phyloP scores from a whole-genome alignment of 2,888 invertebrate species.

The Harmothoe impar region DNA sequence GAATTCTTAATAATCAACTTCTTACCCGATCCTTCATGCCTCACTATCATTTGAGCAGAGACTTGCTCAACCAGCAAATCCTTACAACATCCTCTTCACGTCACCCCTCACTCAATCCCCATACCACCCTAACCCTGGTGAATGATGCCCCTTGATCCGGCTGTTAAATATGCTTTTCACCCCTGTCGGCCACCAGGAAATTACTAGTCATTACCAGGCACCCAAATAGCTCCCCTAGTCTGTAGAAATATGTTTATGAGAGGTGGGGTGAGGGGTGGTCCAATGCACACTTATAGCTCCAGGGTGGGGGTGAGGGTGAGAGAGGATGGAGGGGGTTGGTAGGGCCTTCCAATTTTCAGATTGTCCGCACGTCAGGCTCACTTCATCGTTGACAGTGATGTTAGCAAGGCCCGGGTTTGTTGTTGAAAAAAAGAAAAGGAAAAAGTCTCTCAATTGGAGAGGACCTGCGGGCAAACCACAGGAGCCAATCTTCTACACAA shows the following conservation, averaged over 20 bases:
- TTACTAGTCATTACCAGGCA: not conserved
- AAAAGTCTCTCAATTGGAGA: not conserved
- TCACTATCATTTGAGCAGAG: too few species aligned
- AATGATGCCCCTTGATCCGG: not conserved
- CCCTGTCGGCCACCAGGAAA: not conserved
- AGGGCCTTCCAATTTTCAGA: not conserved
- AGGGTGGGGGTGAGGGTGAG: not conserved
- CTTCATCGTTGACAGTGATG: not conserved
- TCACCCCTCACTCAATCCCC: not conserved
- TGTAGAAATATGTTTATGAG: not conserved
- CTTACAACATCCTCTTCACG: not conserved
- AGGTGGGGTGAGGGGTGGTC: not conserved
- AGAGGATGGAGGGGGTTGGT: not conserved
- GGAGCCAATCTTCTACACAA: constrained; percentile 1
- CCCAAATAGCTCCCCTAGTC: not conserved
- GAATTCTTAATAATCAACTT: too few species aligned
- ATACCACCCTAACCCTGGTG: not conserved
- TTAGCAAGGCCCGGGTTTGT: too few species aligned
- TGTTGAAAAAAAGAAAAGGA: not conserved
- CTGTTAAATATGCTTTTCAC: not conserved
- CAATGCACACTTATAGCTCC: not conserved
- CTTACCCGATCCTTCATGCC: too few species aligned
- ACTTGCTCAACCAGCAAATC: too few species aligned
- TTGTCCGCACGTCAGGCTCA: not conserved
- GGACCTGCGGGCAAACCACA: not conserved